A percentile compares a stretch with the other conserved stretches of the same genome.
Conservation (phyloP, 2,888 invertebrate genomes). For the Macaria notata region DNA sequence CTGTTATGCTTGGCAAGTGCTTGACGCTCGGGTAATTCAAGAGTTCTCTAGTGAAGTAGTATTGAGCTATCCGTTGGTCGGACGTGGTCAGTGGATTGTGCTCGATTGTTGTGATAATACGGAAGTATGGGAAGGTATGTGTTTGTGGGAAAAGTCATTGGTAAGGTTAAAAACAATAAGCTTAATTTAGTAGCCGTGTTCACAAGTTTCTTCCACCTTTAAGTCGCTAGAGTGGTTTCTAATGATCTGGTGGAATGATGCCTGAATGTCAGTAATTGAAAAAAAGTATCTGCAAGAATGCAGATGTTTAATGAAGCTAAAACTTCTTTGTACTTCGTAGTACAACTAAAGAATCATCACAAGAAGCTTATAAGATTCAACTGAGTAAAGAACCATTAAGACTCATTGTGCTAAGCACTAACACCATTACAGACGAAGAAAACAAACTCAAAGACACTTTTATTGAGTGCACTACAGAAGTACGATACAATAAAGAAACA, state of each 20-base stretch:
- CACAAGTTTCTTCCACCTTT: too few relatives aligned
- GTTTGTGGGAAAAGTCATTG: too few relatives aligned
- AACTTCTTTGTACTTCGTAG: too few relatives aligned
- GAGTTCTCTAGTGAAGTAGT: slow-evolving; percentile 46
- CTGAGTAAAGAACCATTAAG: neutral
- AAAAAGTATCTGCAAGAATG: too few relatives aligned
- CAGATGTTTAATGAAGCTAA: too few relatives aligned
- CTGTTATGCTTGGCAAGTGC: slow-evolving; percentile 46
- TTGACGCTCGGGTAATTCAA: slow-evolving; percentile 51
- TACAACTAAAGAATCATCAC: too few relatives aligned
- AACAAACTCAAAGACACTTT: slow-evolving; percentile 15
- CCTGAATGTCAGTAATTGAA: too few relatives aligned
- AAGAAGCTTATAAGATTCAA: neutral
- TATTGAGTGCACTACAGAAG: slow-evolving; percentile 19
- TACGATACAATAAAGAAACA: slow-evolving; percentile 26
- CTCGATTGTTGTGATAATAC: neutral
- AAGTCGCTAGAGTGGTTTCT: too few relatives aligned
- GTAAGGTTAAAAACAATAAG: too few relatives aligned
- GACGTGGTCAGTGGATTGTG: slow-evolving; percentile 16
- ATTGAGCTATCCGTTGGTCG: slow-evolving; percentile 25
- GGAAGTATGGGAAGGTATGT: neutral
- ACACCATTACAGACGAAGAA: slow-evolving; percentile 1
- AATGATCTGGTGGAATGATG: too few relatives aligned
- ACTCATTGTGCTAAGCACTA: slow-evolving; percentile 3
- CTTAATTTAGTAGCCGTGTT: too few relatives aligned